Evolutionary conservation across 1,140 invertebrate genomes (phyloP), one percentile per base, ranked within the genome.

Genomic region (Trichomalopsis sarcophagae): DNA sequence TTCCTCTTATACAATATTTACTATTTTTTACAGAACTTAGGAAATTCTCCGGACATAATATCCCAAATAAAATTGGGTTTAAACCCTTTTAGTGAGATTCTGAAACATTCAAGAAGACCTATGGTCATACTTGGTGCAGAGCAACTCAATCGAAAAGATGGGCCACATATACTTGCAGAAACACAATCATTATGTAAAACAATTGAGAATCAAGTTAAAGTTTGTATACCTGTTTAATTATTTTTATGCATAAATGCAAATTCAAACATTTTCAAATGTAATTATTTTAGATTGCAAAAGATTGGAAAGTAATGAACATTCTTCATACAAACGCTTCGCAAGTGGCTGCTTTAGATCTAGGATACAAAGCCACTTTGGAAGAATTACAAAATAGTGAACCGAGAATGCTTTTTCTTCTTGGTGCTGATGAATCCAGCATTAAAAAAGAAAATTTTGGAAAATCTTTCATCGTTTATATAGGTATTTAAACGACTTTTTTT

Each of bases 341-440:
- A 95, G 98, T 99, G 76, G 99, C 98, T 76, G 99, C 99, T 44
- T 94, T 99, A 75, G 99, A 99, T 94, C 91, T 99, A 78, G 99
- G 99, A 62, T 99, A 98, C 93, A 95, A 96, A 87, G 94, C 98
- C 6, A 97, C 97, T 27, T 94, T 97, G 10, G 95, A 96, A 36
- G 94, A 94, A 84, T 94, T 96, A n/a, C 92, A 96, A 47, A 92
- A 96, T 84, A 90, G 92, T 78, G 94, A 96, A 86, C 97, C 98
- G 0, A 96, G 97, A 91, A 95, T 99, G 47, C 92, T 99, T 17
- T 99, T 96, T 92, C 94, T 99, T 71, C 93, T 99, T 78, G 99
- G 98, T 50, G 98, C 99, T 81, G 99, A 99, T 93, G 97, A 97
- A 88, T 95, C 95, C 1, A 94, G 95, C 44, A 95, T 99, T 81